These are phyloP conservation scores for Pemphigus obesinymphae DNA, from an alignment of 1,140 invertebrate species.

Conservation along the genomic window DNA sequence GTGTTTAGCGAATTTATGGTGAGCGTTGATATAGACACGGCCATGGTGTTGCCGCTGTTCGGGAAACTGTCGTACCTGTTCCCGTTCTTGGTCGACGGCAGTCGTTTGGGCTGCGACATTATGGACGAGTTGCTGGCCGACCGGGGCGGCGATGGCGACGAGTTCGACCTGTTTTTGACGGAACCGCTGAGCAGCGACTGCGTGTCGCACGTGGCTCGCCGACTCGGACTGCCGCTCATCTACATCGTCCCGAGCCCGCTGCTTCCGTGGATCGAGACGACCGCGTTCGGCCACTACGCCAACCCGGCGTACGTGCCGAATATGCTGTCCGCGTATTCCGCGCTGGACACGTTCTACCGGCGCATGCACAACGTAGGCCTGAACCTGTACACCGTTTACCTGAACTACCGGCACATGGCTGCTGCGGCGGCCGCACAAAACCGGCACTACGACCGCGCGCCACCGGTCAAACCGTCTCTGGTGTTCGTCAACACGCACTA, in stretches of 20 bases:
- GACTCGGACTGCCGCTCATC: neutral
- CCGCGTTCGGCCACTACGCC: neutral
- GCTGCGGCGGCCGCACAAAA: neutral
- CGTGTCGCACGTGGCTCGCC: neutral
- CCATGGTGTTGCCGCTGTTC: neutral
- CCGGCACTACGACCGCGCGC: neutral
- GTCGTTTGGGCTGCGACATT: neutral
- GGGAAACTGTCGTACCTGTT: neutral
- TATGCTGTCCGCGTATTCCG: neutral
- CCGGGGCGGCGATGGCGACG: neutral
- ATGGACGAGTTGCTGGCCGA: neutral
- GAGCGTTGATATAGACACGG: neutral
- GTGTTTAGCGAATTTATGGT: neutral
- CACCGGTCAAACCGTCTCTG: neutral
- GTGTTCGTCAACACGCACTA: conserved; percentile 17
- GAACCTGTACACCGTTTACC: neutral
- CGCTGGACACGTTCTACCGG: neutral
- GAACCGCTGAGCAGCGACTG: neutral
- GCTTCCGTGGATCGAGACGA: neutral
- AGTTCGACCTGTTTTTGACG: neutral
- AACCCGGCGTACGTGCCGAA: neutral
- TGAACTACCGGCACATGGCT: neutral
- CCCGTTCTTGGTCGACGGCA: neutral
- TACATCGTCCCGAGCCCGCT: neutral
- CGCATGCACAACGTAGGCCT: neutral